These are phyloP conservation scores for Ganaspis sp. DNA, from an alignment of 1,140 invertebrate species.

Conservation along the genomic window DNA sequence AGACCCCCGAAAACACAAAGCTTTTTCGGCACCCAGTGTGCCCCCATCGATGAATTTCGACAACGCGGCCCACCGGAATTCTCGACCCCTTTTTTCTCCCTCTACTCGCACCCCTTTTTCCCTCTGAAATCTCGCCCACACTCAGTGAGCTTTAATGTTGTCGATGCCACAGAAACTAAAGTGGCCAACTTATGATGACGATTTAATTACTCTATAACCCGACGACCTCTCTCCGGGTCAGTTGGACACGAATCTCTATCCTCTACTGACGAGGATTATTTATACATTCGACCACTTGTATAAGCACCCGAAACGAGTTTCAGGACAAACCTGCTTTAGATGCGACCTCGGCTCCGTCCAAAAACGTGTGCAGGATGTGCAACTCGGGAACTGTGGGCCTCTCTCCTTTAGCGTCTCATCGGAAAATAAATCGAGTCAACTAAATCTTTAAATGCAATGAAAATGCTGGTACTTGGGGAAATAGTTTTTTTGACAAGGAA, in stretches of 20 bases:
- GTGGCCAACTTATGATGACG: conserved; percentile 43
- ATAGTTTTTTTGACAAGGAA: no score
- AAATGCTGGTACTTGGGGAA: no score
- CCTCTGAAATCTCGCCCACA: conserved; percentile 8
- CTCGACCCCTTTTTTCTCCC: background rate
- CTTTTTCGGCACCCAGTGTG: conserved; percentile 20
- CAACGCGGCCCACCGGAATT: background rate
- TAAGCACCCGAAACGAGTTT: conserved; percentile 25
- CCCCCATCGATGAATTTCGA: background rate
- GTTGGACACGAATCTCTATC: conserved; percentile 39
- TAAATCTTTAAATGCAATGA: background rate
- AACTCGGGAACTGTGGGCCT: background rate
- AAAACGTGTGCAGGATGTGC: conserved; percentile 21
- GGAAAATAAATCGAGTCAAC: background rate
- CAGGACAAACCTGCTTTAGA: conserved; percentile 25
- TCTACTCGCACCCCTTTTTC: background rate
- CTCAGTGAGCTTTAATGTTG: background rate
- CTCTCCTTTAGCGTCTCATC: conserved; percentile 13
- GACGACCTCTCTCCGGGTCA: conserved; percentile 45
- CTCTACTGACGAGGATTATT: conserved; percentile 35
- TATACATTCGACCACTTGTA: conserved; percentile 29
- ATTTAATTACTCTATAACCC: conserved; percentile 50
- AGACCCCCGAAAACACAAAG: conserved; percentile 55
- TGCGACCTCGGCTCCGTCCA: conserved; percentile 9
- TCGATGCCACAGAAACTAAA: conserved; percentile 16